These are phyloP conservation scores for Tympanuchus pallidicinctus DNA, from an alignment of 2,113 vertebrate species.

Conservation along the genomic window DNA sequence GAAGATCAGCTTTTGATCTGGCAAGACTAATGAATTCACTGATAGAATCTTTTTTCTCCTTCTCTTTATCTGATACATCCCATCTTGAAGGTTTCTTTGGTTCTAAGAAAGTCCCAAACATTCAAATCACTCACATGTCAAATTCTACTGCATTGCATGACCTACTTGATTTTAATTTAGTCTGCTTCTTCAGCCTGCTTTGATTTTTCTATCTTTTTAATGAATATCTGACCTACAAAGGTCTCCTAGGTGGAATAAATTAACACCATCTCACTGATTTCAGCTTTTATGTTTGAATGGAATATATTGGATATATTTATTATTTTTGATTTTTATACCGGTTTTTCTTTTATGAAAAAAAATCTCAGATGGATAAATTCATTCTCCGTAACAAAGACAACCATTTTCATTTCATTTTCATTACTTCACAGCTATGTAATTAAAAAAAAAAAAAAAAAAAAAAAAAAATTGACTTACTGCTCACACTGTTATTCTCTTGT, in stretches of 20 bases:
- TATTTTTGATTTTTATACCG: not conserved
- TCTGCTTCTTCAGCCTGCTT: not conserved
- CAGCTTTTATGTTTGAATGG: not conserved
- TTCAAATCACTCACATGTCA: not conserved
- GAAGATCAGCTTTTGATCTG: conserved; percentile 70
- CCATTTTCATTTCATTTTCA: not conserved
- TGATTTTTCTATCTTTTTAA: not conserved
- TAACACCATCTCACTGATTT: not conserved
- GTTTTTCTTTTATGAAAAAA: not conserved
- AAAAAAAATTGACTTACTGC: conserved; percentile 72
- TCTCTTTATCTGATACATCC: conserved; percentile 83
- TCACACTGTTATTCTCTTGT: not conserved
- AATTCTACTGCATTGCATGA: not conserved
- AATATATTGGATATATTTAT: not conserved
- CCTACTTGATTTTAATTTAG: not conserved
- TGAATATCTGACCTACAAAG: not conserved
- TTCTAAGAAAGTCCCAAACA: conserved; percentile 63
- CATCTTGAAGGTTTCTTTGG: conserved; percentile 88
- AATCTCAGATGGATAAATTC: not conserved
- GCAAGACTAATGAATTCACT: conserved; percentile 82
- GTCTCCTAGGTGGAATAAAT: not conserved
- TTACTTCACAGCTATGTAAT: not conserved
- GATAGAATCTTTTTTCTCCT: conserved; percentile 80
- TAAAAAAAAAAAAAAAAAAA: not conserved
- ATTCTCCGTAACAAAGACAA: not conserved